Conservation (phyloP, 2,888 invertebrate genomes). For the Epistrophella euchroma region DNA sequence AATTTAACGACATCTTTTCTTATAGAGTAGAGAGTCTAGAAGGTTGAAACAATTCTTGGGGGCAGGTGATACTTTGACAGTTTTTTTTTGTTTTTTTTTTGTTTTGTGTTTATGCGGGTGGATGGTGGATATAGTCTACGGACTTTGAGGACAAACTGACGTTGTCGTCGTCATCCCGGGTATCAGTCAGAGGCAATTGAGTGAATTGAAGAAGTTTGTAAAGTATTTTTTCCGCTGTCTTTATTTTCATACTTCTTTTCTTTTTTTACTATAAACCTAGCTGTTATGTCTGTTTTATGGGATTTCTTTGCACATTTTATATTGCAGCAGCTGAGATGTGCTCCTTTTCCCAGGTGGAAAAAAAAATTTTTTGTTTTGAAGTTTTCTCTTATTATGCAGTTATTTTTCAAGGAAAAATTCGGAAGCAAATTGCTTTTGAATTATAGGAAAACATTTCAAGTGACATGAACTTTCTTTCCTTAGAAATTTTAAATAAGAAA, state of each 20-base stretch:
- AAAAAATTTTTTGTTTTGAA: conserved; percentile 49
- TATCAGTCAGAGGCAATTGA: conserved; percentile 66
- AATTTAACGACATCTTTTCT: conserved; percentile 36
- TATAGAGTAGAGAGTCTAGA: not conserved
- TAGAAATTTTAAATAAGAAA: conserved; percentile 1
- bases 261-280: no score
- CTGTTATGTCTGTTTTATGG: conserved; percentile 13
- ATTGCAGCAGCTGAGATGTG: conserved; percentile 53
- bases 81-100: conserved; percentile 13
- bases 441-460: conserved; percentile 13
- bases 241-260: not conserved
- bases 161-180: not conserved
- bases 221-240: conserved; percentile 4
- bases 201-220: conserved; percentile 36
- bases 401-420: not conserved
- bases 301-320: conserved; percentile 35
- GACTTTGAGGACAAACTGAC: not conserved
- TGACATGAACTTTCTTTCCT: conserved; percentile 11
- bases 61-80: conserved; percentile 61
- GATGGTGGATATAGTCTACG: not conserved
- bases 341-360: conserved; percentile 44
- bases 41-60: conserved; percentile 32
- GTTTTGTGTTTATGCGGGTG: not conserved
- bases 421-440: conserved; percentile 32
- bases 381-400: conserved; percentile 46